Evolutionary conservation across 2,888 invertebrate genomes (phyloP).

Genomic region (Campaea margaritaria): DNA sequence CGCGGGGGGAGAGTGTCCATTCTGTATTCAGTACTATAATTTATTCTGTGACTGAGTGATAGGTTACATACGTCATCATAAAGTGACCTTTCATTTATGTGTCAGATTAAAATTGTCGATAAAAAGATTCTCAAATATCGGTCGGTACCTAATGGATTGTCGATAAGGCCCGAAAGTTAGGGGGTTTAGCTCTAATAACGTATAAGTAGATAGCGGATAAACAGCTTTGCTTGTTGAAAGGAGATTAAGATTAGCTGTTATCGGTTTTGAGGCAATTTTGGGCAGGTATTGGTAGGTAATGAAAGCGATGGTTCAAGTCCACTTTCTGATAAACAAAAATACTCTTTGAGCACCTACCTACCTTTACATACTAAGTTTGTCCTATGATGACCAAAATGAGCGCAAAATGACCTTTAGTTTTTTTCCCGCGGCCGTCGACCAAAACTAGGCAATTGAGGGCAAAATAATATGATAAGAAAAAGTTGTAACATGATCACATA

Average conservation of each 20-base stretch:
- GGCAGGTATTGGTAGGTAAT: no score
- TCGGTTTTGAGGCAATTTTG: neutral
- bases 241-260: neutral
- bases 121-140: slow-evolving; percentile 20
- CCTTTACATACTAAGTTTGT: no score
- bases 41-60: slow-evolving; percentile 1
- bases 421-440: no score
- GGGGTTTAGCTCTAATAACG: neutral
- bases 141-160: slow-evolving; percentile 15
- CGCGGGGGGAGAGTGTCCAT: no score
- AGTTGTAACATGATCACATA: no score
- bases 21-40: no score
- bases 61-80: neutral
- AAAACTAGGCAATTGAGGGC: no score
- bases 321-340: neutral
- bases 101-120: slow-evolving; percentile 18
- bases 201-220: neutral
- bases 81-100: slow-evolving; percentile 8
- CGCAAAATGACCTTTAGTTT: no score
- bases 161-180: slow-evolving; percentile 15
- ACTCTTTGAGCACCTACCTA: no score
- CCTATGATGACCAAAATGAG: no score
- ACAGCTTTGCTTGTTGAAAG: neutral
- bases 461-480: no score
- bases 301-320: neutral